These are phyloP conservation scores for Metalampra italica DNA, from an alignment of 2,888 invertebrate species.

Conservation along the genomic window DNA sequence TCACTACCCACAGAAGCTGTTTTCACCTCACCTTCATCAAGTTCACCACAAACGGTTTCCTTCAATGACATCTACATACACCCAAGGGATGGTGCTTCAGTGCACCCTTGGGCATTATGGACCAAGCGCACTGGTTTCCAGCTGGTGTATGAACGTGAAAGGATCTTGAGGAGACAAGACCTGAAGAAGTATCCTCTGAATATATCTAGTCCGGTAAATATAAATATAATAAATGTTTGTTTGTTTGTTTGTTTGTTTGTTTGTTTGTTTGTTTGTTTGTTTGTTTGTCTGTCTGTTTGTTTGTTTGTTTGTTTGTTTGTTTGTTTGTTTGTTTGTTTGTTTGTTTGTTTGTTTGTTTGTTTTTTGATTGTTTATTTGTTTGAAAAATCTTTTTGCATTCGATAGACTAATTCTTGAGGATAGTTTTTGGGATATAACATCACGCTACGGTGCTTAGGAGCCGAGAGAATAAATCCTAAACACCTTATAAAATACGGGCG, in stretches of 20 bases:
- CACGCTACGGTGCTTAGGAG: too few relatives aligned
- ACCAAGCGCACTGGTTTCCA: constrained; percentile 26
- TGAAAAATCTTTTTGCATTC: too few relatives aligned
- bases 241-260: constrained; percentile 3
- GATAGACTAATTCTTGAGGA: too few relatives aligned
- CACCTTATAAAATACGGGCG: too few relatives aligned
- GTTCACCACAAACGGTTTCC: background rate
- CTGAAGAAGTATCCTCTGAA: constrained; percentile 43
- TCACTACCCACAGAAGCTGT: background rate
- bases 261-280: too few relatives aligned
- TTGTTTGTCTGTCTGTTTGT: too few relatives aligned
- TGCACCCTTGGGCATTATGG: constrained; percentile 53
- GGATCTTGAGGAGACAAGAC: constrained; percentile 38
- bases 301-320: too few relatives aligned
- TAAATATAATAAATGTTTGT: background rate
- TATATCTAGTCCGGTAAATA: constrained; percentile 53
- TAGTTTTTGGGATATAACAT: too few relatives aligned
- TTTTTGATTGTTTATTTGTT: too few relatives aligned
- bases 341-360: too few relatives aligned
- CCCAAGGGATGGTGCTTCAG: constrained; percentile 35
- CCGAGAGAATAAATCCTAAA: too few relatives aligned
- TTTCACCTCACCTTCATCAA: background rate
- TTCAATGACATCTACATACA: constrained; percentile 45
- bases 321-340: too few relatives aligned
- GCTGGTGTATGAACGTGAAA: constrained; percentile 33